Evolutionary conservation across 37 sponge, comb jelly and placozoan species (phyloP).

Genomic region (Cliona cf. orientalis): DNA sequence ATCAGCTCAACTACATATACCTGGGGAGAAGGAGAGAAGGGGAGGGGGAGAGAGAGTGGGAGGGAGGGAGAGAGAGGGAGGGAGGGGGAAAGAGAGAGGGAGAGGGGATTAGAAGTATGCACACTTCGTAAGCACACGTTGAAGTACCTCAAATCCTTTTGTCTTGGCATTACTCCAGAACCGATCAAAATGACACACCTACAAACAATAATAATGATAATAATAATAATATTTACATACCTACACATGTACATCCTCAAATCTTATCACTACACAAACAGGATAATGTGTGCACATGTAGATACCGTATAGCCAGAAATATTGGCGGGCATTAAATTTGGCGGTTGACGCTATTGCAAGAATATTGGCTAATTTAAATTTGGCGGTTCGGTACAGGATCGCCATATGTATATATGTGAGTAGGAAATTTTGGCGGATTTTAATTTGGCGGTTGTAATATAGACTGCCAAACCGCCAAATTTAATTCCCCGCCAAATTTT

Average conservation of each 20-base stretch:
- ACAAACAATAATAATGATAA: neutral
- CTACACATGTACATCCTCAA: neutral
- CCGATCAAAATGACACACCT: slow-evolving; percentile 79
- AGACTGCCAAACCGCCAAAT: too few relatives aligned
- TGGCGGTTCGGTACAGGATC: too few relatives aligned
- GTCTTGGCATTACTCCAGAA: slow-evolving; percentile 87
- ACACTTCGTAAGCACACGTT: neutral
- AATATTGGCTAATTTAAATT: too few relatives aligned
- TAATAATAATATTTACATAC: too few relatives aligned
- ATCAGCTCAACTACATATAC: slow-evolving; percentile 87
- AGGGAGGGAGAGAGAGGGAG: neutral
- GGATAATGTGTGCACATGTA: too few relatives aligned
- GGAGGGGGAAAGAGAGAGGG: neutral
- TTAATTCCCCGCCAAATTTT: too few relatives aligned
- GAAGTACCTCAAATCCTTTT: slow-evolving; percentile 80
- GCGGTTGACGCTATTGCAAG: too few relatives aligned
- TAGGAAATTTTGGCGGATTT: too few relatives aligned
- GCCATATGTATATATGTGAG: too few relatives aligned
- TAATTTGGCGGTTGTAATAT: too few relatives aligned
- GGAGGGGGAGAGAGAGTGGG: neutral
- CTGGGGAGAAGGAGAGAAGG: slow-evolving; percentile 13
- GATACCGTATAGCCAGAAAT: too few relatives aligned
- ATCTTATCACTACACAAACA: neutral
- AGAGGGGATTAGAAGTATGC: neutral
- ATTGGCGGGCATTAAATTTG: too few relatives aligned